phyloP scores from a whole-genome alignment of 2,888 invertebrate genomes.

The Eulithis testata region DNA sequence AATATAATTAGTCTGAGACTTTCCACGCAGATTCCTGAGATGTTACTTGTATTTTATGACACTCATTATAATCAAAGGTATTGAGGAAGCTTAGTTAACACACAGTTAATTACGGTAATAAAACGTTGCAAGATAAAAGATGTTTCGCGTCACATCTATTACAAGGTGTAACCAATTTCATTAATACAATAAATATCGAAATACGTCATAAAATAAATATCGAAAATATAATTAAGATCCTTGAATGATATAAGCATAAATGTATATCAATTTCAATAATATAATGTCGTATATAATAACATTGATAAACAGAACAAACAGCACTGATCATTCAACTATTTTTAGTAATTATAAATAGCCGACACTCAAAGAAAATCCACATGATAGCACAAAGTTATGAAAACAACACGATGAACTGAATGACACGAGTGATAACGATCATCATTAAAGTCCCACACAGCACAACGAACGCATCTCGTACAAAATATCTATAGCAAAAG shows the following conservation, averaged over 20 bases:
- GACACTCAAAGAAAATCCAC: slow-evolving; percentile 41
- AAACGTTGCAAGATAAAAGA: background rate
- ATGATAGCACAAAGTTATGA: slow-evolving; percentile 48
- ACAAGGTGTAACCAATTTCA: background rate
- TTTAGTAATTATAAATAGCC: slow-evolving; percentile 15
- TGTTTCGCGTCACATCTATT: background rate
- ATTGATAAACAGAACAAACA: slow-evolving; percentile 2
- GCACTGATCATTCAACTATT: slow-evolving; percentile 12
- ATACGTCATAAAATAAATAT: background rate
- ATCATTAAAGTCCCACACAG: slow-evolving; percentile 45
- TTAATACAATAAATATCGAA: background rate
- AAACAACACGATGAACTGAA: slow-evolving; percentile 53
- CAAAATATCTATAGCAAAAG: slow-evolving; percentile 14
- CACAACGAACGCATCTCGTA: slow-evolving; percentile 23
- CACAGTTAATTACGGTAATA: slow-evolving; percentile 3
- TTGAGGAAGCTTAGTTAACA: background rate
- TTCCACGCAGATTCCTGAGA: slow-evolving; percentile 25
- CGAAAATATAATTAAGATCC: too few species aligned
- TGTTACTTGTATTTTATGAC: slow-evolving; percentile 3
- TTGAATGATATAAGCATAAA: background rate
- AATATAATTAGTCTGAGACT: slow-evolving; percentile 35
- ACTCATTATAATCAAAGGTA: background rate
- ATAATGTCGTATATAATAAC: slow-evolving; percentile 5
- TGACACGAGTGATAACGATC: slow-evolving; percentile 50
- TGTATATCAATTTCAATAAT: slow-evolving; percentile 9